Base-by-base conservation (phyloP, 2,113 vertebrate genomes). In the Ammodytes dubius region DNA sequence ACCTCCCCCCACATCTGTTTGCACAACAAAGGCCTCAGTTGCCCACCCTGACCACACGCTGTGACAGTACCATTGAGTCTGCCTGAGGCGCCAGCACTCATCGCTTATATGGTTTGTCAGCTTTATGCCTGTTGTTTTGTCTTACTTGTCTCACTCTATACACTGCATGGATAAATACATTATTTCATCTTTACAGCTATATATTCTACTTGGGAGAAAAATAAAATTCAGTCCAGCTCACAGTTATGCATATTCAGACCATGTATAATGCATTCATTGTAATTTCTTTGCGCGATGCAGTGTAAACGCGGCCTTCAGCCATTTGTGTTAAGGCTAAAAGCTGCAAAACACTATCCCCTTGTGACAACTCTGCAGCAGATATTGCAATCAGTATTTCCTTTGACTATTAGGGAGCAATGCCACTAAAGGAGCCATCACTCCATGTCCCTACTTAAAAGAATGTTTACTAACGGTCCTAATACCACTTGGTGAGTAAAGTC, bases 1-100 rank as follows among this genome's bases (percentile, higher is more conserved):
- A 73, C 74, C 75, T 35, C 63, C 59, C 70, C 53, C 35, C 42
- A 27, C 27, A 77, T 75, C 83, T 85, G 79, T 88, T 86, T 83
- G 74, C 56, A 81, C 74, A 83, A 67, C 79, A 81, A 81, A 78
- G 54, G 45, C 81, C 79, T 84, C 63, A n/a, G 79, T 76, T 86
- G 82, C 73, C 81, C 64, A 87, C 45, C 61, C 72, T n/a, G 70
- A 75, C 74, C 87, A 83, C 88, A 79, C 39, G 63, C 65, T 63
- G 52, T 66, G 77, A 69, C 87, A 83, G 79, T 46, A 65, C 70
- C 85, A 80, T 59, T 69, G 65, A 81, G 87, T 86, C 40, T n/a
- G 66, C 89, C 82, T n/a, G 12, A 70, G 87, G 88, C 82, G 59
- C 27, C 19, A 47, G 50, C 12, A 54, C 52, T 87, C 64, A 74